Percentiles rank a stretch among this genome's conserved stretches.
Conservation (phyloP, 1,140 invertebrate genomes). For the Nephotettix cincticeps region DNA sequence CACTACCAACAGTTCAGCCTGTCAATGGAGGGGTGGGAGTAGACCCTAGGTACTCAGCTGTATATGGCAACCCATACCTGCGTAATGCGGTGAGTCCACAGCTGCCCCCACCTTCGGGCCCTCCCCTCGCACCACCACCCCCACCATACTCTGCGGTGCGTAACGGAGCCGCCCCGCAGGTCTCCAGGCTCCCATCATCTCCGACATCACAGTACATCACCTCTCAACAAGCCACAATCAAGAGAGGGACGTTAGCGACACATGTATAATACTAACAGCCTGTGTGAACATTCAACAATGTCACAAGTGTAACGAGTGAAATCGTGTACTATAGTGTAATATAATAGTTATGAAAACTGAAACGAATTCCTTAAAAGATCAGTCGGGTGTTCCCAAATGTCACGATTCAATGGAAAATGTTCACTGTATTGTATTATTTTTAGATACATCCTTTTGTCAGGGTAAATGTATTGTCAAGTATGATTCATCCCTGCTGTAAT, state of each 20-base stretch:
- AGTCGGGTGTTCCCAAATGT: no score
- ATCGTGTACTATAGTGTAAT: not conserved
- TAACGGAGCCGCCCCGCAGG: conserved; percentile 53
- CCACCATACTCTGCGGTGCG: conserved; percentile 60
- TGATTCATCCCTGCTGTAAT: no score
- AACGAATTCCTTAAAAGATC: conserved; percentile 6
- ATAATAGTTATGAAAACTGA: conserved; percentile 8
- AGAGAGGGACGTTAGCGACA: conserved; percentile 60
- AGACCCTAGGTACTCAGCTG: conserved; percentile 82
- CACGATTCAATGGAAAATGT: no score
- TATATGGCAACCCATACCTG: conserved; percentile 86
- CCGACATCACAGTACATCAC: conserved; percentile 54
- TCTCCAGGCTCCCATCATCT: conserved; percentile 46
- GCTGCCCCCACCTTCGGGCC: conserved; percentile 61
- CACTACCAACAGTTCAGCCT: not conserved
- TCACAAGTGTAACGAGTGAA: not conserved
- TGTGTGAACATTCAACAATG: conserved; percentile 25
- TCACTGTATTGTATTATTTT: no score
- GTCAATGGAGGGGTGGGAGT: conserved; percentile 33
- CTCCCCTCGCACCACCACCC: conserved; percentile 73
- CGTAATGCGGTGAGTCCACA: conserved; percentile 57
- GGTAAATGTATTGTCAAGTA: no score
- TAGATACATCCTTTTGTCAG: no score
- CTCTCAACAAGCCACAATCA: conserved; percentile 51
- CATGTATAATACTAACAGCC: conserved; percentile 52